Conservation (phyloP, 2,113 vertebrate species). For the Polypterus senegalus region DNA sequence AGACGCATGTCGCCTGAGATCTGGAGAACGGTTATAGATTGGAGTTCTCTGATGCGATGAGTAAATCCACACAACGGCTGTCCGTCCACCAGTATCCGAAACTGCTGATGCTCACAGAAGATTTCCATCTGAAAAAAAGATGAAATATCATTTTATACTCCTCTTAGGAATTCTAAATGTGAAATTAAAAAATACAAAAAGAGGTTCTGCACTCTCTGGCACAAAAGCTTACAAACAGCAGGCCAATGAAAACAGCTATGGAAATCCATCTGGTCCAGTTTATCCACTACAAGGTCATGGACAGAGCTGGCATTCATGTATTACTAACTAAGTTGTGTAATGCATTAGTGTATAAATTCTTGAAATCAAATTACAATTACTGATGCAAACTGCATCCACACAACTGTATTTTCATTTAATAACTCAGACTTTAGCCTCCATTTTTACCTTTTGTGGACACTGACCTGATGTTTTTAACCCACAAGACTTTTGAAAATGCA, state of each 20-base stretch:
- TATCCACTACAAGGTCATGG: not conserved
- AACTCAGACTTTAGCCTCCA: no score
- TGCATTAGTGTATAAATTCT: no score
- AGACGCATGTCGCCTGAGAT: conserved; percentile 70
- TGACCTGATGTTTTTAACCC: no score
- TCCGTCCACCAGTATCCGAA: conserved; percentile 72
- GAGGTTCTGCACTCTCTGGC: not conserved
- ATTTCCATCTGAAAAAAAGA: conserved; percentile 66
- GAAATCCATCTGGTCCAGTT: not conserved
- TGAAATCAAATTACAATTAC: no score
- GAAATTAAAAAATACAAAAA: not conserved
- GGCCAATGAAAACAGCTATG: not conserved
- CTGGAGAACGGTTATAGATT: conserved; percentile 58
- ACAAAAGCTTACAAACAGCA: not conserved
- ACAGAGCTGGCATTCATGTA: not conserved
- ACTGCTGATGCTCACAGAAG: conserved; percentile 81
- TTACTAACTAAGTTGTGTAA: no score
- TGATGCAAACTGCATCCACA: no score
- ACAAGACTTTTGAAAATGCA: no score
- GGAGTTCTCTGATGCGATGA: conserved; percentile 56
- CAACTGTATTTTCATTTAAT: no score
- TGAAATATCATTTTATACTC: conserved; percentile 4
- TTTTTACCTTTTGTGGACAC: no score
- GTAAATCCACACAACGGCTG: conserved; percentile 71
- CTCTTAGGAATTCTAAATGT: not conserved